Base-by-base conservation (phyloP, 1,140 invertebrate genomes). In the Cyphomyrmex costatus region DNA sequence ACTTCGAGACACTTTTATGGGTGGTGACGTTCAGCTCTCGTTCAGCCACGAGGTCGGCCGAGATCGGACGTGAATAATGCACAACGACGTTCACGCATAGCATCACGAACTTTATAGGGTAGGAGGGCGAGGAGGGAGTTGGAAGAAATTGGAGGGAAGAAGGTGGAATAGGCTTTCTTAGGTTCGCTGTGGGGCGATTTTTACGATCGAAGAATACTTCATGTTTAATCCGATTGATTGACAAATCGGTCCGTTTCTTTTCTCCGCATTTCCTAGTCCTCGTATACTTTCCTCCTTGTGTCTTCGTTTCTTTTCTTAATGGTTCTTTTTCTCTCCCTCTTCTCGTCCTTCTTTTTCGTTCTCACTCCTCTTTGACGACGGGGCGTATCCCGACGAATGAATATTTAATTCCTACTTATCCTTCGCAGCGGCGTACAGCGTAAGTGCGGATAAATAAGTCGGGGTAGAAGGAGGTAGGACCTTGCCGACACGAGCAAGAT, bases 391-490 rank as follows among this genome's bases (percentile, higher is more conserved):
- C 79, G 27, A 53, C 83, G 63, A 89, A 91, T 90, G 88, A 92
- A 92, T 92, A 92, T 92, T 92, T 91, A 90, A 92, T 91, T 92
- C 90, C 84, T 73, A 88, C 90, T 91, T 88, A 91, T 85, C 88
- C 77, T 71, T 66, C 70, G 70, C 63, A 80, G 30, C 84, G 85
- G 68, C 58, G 70, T 74, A 83, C 60, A 71, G 66, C 53, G 84
- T 84, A 88, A 88, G 85, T 83, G 86, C 73, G 90, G 88, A 92
- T 91, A 92, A 91, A 91, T 92, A 92, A 87, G 89, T 78, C 61
- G 24, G 12, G 30, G 73, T 30, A 56, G 42, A 68, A 21, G 16
- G 65, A 68, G 53, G 76, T 19, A 36, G 63, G 63, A 79, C 30
- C 77, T 68, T 51, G 61, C 82, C 80, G 86, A 83, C 90, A 77